Base-by-base conservation (phyloP, 2,888 invertebrate species). In the Scaptomyza polygonia region DNA sequence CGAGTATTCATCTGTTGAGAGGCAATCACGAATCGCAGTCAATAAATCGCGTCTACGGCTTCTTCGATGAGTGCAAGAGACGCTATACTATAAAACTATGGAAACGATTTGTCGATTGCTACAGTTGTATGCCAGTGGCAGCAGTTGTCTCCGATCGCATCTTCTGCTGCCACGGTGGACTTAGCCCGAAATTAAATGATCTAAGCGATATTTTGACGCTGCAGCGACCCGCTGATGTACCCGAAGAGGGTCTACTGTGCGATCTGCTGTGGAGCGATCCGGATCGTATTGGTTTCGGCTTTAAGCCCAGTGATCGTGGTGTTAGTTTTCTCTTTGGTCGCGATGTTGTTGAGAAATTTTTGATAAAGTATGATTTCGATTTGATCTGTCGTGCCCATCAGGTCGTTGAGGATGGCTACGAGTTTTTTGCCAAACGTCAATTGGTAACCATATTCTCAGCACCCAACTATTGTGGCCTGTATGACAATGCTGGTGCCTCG, bases 71-170 rank as follows among this genome's bases (percentile, higher is more conserved):
- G 93, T 98, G 98, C 95, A 95, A 96, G 93, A 92, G 95, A 90
- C 93, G 94, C 88, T 99, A 98, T 93, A 98, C 98, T 93, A 97
- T 99, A 89, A 99, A 98, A 93, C 92, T 99, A 90, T 99, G 98
- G 98, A 99, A 99, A 93, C 98, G 98, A 7, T 99, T 99, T 93
- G 99, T 98, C 90, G 98, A 99, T 92, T 99, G 98, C 93, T 99
- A 77, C 18, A 67, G 62, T 12, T 75, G 77, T 14, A 58, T 75
- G 77, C 77, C 77, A 0, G 61, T 99, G 21, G 98, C 98, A 42
- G 98, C 98, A 77, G 98, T 98, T 91, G 96, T 97, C 92, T 94
- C 96, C 90, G 94, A 94, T 90, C 94, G 94, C 91, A 95, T 95
- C 82, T 95, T 95, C 92, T 95, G 95, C 90, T 95, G 95, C 90